Evolutionary conservation across 2,797 vertebrate species (phyloP).

Genomic region (Erethizon dorsatum): DNA sequence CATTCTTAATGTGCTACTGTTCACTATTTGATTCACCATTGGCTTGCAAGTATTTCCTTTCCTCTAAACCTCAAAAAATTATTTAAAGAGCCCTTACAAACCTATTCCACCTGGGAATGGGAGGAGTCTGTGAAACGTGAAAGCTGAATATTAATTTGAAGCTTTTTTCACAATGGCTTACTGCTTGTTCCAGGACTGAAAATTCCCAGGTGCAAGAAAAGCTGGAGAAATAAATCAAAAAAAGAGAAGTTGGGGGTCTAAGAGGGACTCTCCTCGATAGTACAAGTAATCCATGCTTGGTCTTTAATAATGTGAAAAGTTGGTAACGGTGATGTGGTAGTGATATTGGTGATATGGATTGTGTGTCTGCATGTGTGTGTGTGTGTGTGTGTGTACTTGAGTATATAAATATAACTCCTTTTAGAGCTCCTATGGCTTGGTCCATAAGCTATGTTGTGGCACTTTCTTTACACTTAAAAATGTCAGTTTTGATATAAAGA

Average conservation of each 20-base stretch:
- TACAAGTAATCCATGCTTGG: background rate
- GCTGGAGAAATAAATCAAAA: background rate
- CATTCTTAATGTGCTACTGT: background rate
- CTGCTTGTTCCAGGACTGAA: background rate
- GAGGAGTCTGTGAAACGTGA: background rate
- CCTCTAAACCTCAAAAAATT: background rate
- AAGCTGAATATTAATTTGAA: background rate
- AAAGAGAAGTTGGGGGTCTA: background rate
- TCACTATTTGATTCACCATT: background rate
- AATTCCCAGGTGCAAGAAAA: constrained; percentile 9
- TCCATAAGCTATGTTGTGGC: background rate
- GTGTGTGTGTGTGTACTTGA: background rate
- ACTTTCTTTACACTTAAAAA: background rate
- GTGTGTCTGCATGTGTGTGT: background rate
- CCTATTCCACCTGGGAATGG: background rate
- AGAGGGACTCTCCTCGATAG: background rate
- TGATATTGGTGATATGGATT: no score
- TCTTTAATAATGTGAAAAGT: background rate
- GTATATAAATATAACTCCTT: background rate
- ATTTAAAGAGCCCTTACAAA: background rate
- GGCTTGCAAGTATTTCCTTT: background rate
- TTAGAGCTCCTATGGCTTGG: background rate
- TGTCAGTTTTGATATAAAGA: background rate
- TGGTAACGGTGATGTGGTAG: background rate
- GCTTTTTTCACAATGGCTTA: background rate